Percentiles rank a stretch among this genome's conserved stretches.
These are phyloP conservation scores for Perognathus longimembris DNA, from an alignment of 2,113 vertebrate genomes.

Conservation along the genomic window DNA sequence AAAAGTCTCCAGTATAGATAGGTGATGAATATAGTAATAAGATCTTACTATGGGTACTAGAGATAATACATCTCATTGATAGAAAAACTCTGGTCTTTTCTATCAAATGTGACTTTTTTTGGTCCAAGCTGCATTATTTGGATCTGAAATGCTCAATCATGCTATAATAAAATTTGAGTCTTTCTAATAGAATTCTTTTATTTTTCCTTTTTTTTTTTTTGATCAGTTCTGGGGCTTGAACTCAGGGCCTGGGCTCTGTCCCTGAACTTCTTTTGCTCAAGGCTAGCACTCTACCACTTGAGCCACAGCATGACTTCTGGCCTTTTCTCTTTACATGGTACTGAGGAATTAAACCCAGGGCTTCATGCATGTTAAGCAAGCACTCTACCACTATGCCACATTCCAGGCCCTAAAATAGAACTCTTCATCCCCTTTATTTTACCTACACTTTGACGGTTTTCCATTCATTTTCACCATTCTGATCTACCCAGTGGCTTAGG, in stretches of 20 bases:
- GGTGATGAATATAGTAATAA: background rate
- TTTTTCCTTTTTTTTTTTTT: too few relatives aligned
- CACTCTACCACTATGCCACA: too few relatives aligned
- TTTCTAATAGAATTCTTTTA: background rate
- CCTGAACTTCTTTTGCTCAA: too few relatives aligned
- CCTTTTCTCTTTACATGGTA: too few relatives aligned
- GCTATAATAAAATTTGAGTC: background rate
- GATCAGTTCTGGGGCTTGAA: too few relatives aligned
- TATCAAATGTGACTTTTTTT: slow-evolving; percentile 33
- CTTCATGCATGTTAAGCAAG: too few relatives aligned
- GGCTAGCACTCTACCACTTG: too few relatives aligned
- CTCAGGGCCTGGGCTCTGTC: too few relatives aligned
- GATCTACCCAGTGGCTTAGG: background rate
- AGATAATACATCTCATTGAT: background rate
- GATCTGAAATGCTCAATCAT: slow-evolving; percentile 30
- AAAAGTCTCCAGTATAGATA: background rate
- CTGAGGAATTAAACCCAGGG: too few relatives aligned
- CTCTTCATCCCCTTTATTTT: background rate
- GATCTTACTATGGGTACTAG: background rate
- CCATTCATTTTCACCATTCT: background rate
- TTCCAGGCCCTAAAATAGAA: slow-evolving; percentile 5
- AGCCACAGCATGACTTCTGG: too few relatives aligned
- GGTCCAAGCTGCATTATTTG: slow-evolving; percentile 9
- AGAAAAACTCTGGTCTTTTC: background rate
- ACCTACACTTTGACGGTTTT: background rate